Conservation (phyloP, 1,140 invertebrate species). For the Planococcus citri region DNA sequence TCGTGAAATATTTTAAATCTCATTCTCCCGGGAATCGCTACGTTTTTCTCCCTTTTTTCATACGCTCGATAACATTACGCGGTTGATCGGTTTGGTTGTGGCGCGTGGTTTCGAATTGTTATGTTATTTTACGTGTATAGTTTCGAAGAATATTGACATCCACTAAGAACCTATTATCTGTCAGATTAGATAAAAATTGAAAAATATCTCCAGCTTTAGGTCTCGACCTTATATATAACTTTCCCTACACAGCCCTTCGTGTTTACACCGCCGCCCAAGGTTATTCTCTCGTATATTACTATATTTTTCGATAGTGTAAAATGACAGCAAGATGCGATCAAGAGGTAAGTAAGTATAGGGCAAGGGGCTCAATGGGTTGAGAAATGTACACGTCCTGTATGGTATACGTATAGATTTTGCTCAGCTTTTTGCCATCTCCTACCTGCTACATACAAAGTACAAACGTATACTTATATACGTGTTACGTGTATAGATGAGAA, state of each 20-base stretch:
- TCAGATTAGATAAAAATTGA: slow-evolving; percentile 33
- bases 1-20: slow-evolving; percentile 26
- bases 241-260: neutral
- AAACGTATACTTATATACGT: no score
- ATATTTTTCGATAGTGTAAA: neutral
- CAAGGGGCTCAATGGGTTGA: no score
- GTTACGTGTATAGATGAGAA: no score
- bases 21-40: slow-evolving; percentile 11
- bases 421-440: no score
- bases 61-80: neutral
- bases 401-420: no score
- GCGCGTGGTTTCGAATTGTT: neutral
- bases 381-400: no score
- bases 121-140: neutral
- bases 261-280: no score
- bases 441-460: no score
- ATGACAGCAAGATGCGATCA: neutral
- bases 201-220: slow-evolving; percentile 27
- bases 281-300: no score
- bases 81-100: slow-evolving; percentile 14
- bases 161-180: slow-evolving; percentile 29
- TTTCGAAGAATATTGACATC: slow-evolving; percentile 29
- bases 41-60: slow-evolving; percentile 12
- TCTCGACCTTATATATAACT: neutral
- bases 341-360: no score